Percentiles rank a stretch among this genome's conserved stretches.
These are phyloP conservation scores for Drosophila anomalata DNA, from an alignment of 2,888 invertebrate species.

Conservation along the genomic window DNA sequence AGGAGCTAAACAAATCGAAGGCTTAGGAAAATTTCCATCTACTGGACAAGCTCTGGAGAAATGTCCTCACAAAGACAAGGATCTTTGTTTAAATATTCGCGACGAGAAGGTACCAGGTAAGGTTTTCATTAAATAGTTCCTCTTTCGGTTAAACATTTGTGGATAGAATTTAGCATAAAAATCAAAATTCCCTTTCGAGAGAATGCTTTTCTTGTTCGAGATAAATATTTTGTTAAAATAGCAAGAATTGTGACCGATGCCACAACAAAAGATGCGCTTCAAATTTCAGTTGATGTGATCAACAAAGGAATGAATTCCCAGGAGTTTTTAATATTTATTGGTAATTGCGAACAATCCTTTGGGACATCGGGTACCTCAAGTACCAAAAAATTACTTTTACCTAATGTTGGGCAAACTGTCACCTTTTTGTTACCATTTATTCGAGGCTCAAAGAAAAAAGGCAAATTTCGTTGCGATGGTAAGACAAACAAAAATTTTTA, in stretches of 20 bases:
- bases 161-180: slow-evolving; percentile 71
- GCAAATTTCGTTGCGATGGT: slow-evolving; percentile 72
- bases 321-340: slow-evolving; percentile 66
- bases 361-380: slow-evolving; percentile 50
- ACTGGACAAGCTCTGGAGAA: slow-evolving; percentile 61
- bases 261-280: slow-evolving; percentile 74
- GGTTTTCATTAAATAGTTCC: not conserved
- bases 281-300: slow-evolving; percentile 70
- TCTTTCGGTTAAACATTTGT: not conserved
- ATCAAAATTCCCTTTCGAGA: slow-evolving; percentile 78
- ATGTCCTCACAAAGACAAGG: slow-evolving; percentile 62
- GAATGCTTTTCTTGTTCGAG: slow-evolving; percentile 57
- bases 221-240: slow-evolving; percentile 65
- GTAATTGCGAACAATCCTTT: slow-evolving; percentile 65
- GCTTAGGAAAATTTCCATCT: slow-evolving; percentile 57
- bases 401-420: slow-evolving; percentile 67
- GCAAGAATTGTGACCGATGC: slow-evolving; percentile 75
- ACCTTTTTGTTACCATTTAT: slow-evolving; percentile 74
- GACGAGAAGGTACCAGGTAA: slow-evolving; percentile 75
- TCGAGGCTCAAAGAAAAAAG: slow-evolving; percentile 48
- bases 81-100: slow-evolving; percentile 76
- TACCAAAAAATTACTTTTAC: slow-evolving; percentile 62
- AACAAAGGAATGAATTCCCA: slow-evolving; percentile 66
- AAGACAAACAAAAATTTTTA: not conserved
- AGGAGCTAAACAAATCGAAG: slow-evolving; percentile 29